A percentile compares a stretch with the other conserved stretches of the same genome.
Evolutionary conservation across 2,113 vertebrate species (phyloP).

Genomic region (Turdus rufiventris): DNA sequence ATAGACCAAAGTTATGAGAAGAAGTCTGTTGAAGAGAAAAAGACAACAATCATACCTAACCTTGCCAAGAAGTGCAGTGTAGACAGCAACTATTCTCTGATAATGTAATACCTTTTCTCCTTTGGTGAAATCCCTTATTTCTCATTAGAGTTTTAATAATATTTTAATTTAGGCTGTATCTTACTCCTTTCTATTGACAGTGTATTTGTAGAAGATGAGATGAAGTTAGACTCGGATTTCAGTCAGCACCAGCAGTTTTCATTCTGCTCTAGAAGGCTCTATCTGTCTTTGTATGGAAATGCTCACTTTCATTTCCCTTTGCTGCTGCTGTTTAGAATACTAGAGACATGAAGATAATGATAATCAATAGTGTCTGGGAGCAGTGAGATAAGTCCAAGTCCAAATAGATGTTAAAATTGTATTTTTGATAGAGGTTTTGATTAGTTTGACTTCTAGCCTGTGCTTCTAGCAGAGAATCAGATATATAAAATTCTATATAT

Average conservation of each 20-base stretch:
- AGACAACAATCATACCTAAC: background rate
- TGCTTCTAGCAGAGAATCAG: background rate
- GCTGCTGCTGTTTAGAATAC: background rate
- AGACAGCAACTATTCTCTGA: background rate
- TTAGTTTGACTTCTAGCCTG: slow-evolving; percentile 15
- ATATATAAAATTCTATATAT: slow-evolving; percentile 5
- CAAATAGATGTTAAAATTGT: slow-evolving; percentile 55
- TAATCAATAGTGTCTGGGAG: slow-evolving; percentile 48
- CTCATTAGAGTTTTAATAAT: slow-evolving; percentile 22
- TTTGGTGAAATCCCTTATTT: background rate
- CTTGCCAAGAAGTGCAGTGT: background rate
- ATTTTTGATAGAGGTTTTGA: slow-evolving; percentile 42
- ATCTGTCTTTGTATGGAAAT: background rate
- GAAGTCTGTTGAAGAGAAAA: background rate
- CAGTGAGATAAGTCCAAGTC: slow-evolving; percentile 33
- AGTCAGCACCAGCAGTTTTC: background rate
- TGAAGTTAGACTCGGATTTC: background rate
- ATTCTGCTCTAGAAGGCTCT: background rate
- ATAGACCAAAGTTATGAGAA: background rate
- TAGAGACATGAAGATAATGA: slow-evolving; percentile 22
- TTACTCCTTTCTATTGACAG: background rate
- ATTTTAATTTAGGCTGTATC: background rate
- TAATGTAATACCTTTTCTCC: background rate
- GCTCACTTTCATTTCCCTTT: slow-evolving; percentile 40
- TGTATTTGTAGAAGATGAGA: background rate